phyloP scores from a whole-genome alignment of 1,140 invertebrate genomes.

The Listronotus oregonensis region DNA sequence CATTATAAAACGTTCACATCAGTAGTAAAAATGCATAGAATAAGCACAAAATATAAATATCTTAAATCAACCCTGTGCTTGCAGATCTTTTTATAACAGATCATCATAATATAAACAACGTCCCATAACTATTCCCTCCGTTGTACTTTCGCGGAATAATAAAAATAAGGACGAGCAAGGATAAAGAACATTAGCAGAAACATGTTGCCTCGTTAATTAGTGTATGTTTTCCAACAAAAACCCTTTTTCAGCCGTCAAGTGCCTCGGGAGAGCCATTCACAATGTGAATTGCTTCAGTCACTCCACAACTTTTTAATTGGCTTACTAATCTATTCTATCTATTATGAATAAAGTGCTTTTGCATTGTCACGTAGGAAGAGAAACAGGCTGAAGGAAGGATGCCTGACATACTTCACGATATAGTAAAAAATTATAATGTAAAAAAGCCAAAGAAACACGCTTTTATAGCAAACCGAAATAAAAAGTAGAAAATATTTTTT shows the following conservation, averaged over 20 bases:
- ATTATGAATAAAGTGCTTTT: conserved; percentile 29
- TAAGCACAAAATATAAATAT: no score
- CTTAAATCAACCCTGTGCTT: no score
- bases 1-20: no score
- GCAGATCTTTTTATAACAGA: no score
- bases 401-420: no score
- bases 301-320: conserved; percentile 34
- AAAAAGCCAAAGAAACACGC: no score
- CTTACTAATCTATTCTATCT: conserved; percentile 35
- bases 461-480: no score
- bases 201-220: conserved; percentile 36
- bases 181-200: conserved; percentile 27
- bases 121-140: not conserved
- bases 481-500: no score
- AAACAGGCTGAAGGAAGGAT: not conserved
- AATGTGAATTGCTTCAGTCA: conserved; percentile 26
- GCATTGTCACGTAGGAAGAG: not conserved
- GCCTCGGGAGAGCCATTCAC: conserved; percentile 25
- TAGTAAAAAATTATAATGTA: no score
- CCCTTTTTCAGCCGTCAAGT: conserved; percentile 30
- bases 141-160: conserved; percentile 11
- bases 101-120: no score
- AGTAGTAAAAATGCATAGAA: no score
- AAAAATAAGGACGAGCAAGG: conserved; percentile 14
- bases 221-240: conserved; percentile 28